Conservation (phyloP, 2,113 vertebrate genomes). For the Galemys pyrenaicus region DNA sequence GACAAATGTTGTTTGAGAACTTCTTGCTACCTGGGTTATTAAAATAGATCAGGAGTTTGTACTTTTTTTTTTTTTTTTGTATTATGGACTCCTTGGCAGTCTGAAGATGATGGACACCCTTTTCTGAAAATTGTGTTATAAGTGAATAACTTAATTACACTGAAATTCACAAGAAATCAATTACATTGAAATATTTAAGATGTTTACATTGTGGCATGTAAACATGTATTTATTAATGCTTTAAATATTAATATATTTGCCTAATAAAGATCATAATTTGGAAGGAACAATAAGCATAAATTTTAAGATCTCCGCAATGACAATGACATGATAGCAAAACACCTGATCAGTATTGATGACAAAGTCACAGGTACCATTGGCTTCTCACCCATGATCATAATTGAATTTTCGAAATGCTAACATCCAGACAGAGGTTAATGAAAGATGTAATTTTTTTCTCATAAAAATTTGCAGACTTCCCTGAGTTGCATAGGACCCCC, state of each 20-base stretch:
- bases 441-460: neutral
- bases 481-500: neutral
- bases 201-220: neutral
- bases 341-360: neutral
- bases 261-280: neutral
- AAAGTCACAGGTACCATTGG: neutral
- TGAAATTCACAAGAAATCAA: neutral
- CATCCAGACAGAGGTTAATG: neutral
- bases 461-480: neutral
- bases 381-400: neutral
- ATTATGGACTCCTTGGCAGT: neutral
- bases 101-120: neutral
- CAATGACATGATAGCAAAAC: neutral
- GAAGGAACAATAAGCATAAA: neutral
- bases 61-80: neutral
- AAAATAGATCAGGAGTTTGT: neutral
- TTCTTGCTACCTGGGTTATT: neutral
- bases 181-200: neutral
- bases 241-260: neutral
- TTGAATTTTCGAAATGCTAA: slow-evolving; percentile 17
- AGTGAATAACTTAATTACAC: slow-evolving; percentile 29
- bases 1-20: neutral
- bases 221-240: neutral
- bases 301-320: neutral
- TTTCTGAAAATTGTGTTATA: neutral